Evolutionary conservation across 1,140 invertebrate genomes (phyloP), one percentile per base, ranked within the genome.

Genomic region (Stratiolaelaps scimitus): DNA sequence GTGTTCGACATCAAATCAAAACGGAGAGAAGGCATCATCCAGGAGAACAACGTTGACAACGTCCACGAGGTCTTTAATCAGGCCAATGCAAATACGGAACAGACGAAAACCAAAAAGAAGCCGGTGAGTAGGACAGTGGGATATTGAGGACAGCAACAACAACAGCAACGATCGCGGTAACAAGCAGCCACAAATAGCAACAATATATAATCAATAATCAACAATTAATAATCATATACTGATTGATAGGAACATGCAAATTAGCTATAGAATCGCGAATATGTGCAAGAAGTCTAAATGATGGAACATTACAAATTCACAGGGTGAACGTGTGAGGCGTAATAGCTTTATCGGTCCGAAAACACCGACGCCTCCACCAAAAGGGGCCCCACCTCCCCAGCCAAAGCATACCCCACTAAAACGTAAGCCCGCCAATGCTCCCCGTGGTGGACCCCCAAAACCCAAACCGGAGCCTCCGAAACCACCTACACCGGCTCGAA

Each of bases 1-100:
- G 15, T 60, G 10, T 60, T 60, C 53, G 53, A 60, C 53, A 26
- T 60, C 26, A 60, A 26, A 26, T 26, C 53, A 17, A 60, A 60
- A 23, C 53, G 53, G 34, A n/a, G 53, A 23, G 53, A 60, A 26
- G 53, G 17, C 10, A 60, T 60, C 23, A 60, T 60, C 10, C 15
- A 20, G 53, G 53, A 60, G 1, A 60, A 60, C 10, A 60, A 60
- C 10, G 53, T 60, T 17, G 53, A 60, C 26, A 60, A 60, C 10
- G 53, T 23, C 4, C 53, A 60, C 20, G 53, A 60, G 23, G 23
- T 60, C 1, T 60, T 60, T 10, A 20, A 4, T 4, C 34, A 40
- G 10, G 5, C 5, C 5, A 40, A 0, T 40, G 34, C 5, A 40
- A 40, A 40, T 40, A n/a, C n/a, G n/a, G 34, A 40, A 10, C 34